Evolutionary conservation across 2,888 invertebrate species (phyloP), one percentile per base, ranked within the genome.

Genomic region (Lycophotia porphyrea): DNA sequence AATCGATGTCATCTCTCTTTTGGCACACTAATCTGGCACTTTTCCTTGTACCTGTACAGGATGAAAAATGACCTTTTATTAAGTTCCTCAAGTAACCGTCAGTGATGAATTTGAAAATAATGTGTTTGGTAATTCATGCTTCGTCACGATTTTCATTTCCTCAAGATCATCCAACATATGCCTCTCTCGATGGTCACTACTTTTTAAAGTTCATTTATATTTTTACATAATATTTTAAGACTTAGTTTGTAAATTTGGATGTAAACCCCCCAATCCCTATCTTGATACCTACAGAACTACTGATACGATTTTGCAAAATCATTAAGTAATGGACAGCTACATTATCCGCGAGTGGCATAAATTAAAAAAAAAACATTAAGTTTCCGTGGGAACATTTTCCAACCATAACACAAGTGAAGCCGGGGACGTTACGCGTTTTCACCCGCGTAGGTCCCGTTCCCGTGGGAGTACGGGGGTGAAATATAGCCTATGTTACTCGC

Each of bases 1-100:
- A 69, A 74, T 81, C 73, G 65, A 81, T 71, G 36, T 60, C 60
- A 69, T 81, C 27, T 21, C 5, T 72, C 58, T 71, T 49, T 72
- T 72, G 55, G 61, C 42, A 67, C 27, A 47, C 11, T 79, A 27
- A 78, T 71, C 44, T 67, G 27, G n/a, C 31, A 21, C 31, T 78
- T 76, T 49, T 66, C 44, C 31, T 55, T 67, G 21, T 42, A n/a
- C 11, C 7, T 71, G 11, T 24, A 65, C 0, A 5, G 13, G n/a
- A 47, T 27, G 47, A 78, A 64, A 71, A 52, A 64, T 52, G 0
- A 13, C 52, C 11, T 15, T 44, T 60, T 58, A 71, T 36, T 58
- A 52, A 27, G 67, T 63, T 44, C 24, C 11, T 64, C 18, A 24
- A 49, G 34, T 66, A 52, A 61, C 15, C 27, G 0, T 27, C 9